A percentile compares a stretch with the other conserved stretches of the same genome.
Conservation (phyloP, 2,113 vertebrate genomes). For the Pitta sordida region DNA sequence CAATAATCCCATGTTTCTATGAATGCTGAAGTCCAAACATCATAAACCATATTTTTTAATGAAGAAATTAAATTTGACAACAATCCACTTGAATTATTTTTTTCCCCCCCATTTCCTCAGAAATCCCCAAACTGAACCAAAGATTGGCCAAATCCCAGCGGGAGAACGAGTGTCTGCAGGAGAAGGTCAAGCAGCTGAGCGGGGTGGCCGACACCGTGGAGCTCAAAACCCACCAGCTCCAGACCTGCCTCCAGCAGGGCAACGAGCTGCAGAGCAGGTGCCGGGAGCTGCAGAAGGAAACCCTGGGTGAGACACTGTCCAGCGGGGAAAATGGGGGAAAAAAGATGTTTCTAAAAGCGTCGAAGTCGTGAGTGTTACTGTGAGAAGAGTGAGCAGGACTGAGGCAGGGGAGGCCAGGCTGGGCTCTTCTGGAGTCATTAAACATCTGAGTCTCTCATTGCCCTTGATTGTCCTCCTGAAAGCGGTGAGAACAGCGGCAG, state of each 20-base stretch:
- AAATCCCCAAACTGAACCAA: constrained; percentile 70
- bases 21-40: not conserved
- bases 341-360: not conserved
- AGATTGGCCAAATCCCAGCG: constrained; percentile 56
- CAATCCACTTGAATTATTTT: not conserved
- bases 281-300: constrained; percentile 70
- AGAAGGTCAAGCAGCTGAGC: constrained; percentile 69
- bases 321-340: not conserved
- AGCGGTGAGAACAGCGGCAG: not conserved
- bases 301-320: constrained; percentile 68
- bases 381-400: not conserved
- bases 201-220: constrained; percentile 54
- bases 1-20: not conserved
- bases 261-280: constrained; percentile 70
- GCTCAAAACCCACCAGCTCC: constrained; percentile 69
- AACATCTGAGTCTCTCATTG: not conserved
- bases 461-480: not conserved
- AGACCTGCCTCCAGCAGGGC: constrained; percentile 68
- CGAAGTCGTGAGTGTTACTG: not conserved
- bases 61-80: not conserved
- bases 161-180: constrained; percentile 68
- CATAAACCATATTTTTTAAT: not conserved
- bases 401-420: not conserved
- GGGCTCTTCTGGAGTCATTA: not conserved
- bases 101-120: constrained; percentile 64